Conservation (phyloP, 2,797 vertebrate genomes). For the Coreius guichenoti region DNA sequence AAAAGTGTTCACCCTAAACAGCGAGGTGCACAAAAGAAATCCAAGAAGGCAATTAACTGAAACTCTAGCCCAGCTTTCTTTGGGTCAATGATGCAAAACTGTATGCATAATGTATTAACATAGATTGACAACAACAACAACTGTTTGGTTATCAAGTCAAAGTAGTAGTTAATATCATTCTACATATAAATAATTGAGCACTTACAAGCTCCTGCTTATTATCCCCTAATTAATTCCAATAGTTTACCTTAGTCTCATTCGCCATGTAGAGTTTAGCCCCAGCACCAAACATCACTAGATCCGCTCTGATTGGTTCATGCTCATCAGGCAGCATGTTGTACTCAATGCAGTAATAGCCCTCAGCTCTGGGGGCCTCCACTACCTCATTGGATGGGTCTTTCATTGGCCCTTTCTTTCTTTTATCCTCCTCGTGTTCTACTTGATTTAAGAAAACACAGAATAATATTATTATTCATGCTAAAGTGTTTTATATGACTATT, state of each 20-base stretch:
- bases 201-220: not conserved
- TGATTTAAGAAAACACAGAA: constrained; percentile 38
- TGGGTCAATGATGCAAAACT: constrained; percentile 36
- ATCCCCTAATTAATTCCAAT: not conserved
- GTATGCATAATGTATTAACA: constrained; percentile 62
- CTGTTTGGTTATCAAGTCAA: constrained; percentile 11
- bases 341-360: constrained; percentile 81
- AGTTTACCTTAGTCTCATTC: constrained; percentile 72
- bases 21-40: constrained; percentile 31
- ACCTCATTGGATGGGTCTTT: constrained; percentile 28
- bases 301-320: constrained; percentile 71
- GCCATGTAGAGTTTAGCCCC: constrained; percentile 79
- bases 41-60: constrained; percentile 48
- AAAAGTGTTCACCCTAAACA: constrained; percentile 8
- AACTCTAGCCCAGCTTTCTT: constrained; percentile 56
- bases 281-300: constrained; percentile 78
- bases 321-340: constrained; percentile 81
- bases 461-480: not conserved
- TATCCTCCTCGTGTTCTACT: constrained; percentile 66
- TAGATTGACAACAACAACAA: constrained; percentile 15
- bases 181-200: not conserved
- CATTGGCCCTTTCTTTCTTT: constrained; percentile 45
- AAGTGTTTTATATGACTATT: not conserved
- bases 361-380: constrained; percentile 59
- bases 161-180: not conserved